A percentile compares a stretch with the other conserved stretches of the same genome.
Conservation (phyloP, 2,113 vertebrate species). For the Pleuronectes platessa region DNA sequence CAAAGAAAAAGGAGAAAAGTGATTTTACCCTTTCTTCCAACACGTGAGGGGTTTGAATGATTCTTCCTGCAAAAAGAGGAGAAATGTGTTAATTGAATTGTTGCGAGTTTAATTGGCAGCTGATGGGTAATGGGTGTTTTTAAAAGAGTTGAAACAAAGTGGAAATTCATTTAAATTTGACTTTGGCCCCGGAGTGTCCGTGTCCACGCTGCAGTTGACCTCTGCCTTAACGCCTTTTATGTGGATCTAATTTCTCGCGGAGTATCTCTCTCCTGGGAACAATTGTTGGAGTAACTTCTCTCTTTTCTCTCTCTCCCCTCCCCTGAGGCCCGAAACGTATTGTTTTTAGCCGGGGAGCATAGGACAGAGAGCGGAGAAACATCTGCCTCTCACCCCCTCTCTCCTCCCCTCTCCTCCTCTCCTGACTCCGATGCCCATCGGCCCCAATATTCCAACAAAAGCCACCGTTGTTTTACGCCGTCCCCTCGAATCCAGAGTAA, state of each 20-base stretch:
- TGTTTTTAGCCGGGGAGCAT: slow-evolving; percentile 79
- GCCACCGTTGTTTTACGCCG: slow-evolving; percentile 84
- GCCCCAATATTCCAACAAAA: slow-evolving; percentile 84
- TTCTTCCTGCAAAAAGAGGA: neutral
- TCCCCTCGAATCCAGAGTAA: slow-evolving; percentile 83
- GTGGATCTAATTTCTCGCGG: slow-evolving; percentile 70
- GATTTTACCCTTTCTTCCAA: slow-evolving; percentile 7
- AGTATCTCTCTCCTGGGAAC: slow-evolving; percentile 82
- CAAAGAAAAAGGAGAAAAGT: slow-evolving; percentile 47
- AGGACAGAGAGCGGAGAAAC: slow-evolving; percentile 75
- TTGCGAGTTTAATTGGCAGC: slow-evolving; percentile 1
- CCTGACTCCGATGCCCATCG: slow-evolving; percentile 78
- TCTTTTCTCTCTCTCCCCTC: neutral
- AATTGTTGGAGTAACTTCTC: slow-evolving; percentile 80
- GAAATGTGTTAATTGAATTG: neutral
- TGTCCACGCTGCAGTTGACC: slow-evolving; percentile 72
- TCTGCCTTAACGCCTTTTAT: slow-evolving; percentile 63
- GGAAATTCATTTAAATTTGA: slow-evolving; percentile 43
- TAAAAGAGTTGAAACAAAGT: neutral
- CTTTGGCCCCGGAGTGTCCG: slow-evolving; percentile 51
- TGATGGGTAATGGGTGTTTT: neutral
- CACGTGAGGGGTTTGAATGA: slow-evolving; percentile 46
- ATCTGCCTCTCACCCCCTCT: slow-evolving; percentile 85
- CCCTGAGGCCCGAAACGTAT: slow-evolving; percentile 70
- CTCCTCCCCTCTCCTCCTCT: slow-evolving; percentile 80